These are phyloP conservation scores for Bothrops jararaca DNA, from an alignment of 2,113 vertebrate species.

Conservation along the genomic window DNA sequence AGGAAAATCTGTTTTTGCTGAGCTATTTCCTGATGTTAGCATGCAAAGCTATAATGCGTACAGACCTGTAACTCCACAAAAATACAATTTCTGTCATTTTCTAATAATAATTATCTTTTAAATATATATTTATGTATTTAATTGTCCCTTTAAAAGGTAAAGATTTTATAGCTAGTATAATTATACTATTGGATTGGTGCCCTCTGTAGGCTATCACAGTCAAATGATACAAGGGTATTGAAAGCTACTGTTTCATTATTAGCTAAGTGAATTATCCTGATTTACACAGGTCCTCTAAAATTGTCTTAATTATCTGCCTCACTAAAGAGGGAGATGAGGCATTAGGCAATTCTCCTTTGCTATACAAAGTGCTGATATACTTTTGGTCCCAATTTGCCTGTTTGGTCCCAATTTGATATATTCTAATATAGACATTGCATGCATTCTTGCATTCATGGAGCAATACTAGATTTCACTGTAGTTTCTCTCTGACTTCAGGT, in stretches of 20 bases:
- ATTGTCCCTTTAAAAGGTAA: slow-evolving; percentile 35
- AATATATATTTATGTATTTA: slow-evolving; percentile 18
- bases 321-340: not conserved
- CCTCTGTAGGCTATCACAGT: slow-evolving; percentile 20
- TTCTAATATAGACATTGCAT: not conserved
- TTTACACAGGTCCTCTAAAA: slow-evolving; percentile 8
- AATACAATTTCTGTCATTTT: not conserved
- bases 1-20: not conserved
- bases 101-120: not conserved
- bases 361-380: slow-evolving; percentile 8
- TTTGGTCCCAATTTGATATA: not conserved
- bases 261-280: slow-evolving; percentile 25
- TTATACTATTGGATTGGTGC: slow-evolving; percentile 7
- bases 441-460: not conserved
- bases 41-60: not conserved
- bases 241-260: slow-evolving; percentile 29
- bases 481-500: not conserved
- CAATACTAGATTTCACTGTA: not conserved
- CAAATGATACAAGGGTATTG: slow-evolving; percentile 30
- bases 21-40: not conserved
- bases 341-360: not conserved
- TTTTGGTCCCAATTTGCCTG: not conserved
- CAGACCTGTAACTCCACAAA: not conserved
- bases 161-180: slow-evolving; percentile 35
- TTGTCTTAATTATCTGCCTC: slow-evolving; percentile 13